Evolutionary conservation across 1,140 invertebrate genomes (phyloP).

Genomic region (Solen grandis): DNA sequence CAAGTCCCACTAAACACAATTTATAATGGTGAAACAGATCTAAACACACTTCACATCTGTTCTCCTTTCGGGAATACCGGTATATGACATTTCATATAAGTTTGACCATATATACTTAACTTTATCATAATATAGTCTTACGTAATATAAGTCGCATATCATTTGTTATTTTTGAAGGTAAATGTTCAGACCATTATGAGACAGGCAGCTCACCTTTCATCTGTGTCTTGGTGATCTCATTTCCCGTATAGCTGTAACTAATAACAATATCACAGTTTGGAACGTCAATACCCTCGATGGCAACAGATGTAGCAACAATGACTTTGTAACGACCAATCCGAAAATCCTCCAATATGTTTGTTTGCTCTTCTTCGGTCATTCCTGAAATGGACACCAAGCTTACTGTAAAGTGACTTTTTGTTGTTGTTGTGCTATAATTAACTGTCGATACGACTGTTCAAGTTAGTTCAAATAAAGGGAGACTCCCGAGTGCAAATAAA

Average conservation of each 20-base stretch:
- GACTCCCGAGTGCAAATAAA: too few species aligned
- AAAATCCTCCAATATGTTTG: conserved; percentile 51
- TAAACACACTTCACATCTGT: too few species aligned
- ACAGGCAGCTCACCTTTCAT: conserved; percentile 76
- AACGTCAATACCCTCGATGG: conserved; percentile 80
- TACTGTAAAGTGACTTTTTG: too few species aligned
- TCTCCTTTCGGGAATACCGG: too few species aligned
- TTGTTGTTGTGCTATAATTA: too few species aligned
- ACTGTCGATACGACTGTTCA: too few species aligned
- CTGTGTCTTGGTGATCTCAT: conserved; percentile 79
- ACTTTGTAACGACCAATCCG: conserved; percentile 54
- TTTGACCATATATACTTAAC: neutral
- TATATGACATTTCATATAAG: neutral
- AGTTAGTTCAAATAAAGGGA: too few species aligned
- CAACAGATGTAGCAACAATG: conserved; percentile 78
- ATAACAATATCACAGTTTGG: conserved; percentile 78
- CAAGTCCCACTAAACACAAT: too few species aligned
- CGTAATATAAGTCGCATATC: neutral
- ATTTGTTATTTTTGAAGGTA: neutral
- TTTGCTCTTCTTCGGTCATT: conserved; percentile 35
- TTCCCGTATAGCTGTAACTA: conserved; percentile 78
- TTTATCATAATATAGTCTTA: neutral
- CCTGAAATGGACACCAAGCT: conserved; percentile 26
- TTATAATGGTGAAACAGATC: too few species aligned
- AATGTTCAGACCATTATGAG: too few species aligned